Conservation (phyloP, 1,140 invertebrate genomes). For the Drosophila biarmipes region DNA sequence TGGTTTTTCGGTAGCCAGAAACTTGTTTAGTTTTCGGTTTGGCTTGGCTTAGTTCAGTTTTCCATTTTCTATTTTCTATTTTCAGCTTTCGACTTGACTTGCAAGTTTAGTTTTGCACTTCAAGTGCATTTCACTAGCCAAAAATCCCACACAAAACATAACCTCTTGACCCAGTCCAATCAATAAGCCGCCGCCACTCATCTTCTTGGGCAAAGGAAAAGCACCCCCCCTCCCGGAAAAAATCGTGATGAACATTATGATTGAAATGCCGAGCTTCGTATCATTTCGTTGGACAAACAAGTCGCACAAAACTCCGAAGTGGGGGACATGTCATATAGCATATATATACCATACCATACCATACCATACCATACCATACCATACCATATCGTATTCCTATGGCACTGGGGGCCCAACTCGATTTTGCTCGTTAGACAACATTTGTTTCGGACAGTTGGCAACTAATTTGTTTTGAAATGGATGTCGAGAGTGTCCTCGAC, state of each 20-base stretch:
- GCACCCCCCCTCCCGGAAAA: background rate
- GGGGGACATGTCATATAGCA: slow-evolving; percentile 23
- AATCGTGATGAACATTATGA: slow-evolving; percentile 41
- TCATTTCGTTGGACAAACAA: slow-evolving; percentile 28
- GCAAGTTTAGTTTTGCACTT: slow-evolving; percentile 37
- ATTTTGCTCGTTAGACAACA: slow-evolving; percentile 64
- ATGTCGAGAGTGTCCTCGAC: slow-evolving; percentile 42
- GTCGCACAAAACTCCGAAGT: background rate
- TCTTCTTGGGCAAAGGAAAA: slow-evolving; percentile 1
- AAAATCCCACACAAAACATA: slow-evolving; percentile 10
- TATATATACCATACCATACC: background rate
- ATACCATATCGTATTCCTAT: slow-evolving; percentile 16
- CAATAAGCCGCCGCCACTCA: slow-evolving; percentile 33
- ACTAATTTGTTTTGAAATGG: slow-evolving; percentile 75
- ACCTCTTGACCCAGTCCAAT: slow-evolving; percentile 76
- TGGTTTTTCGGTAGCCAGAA: slow-evolving; percentile 55
- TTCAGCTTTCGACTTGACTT: slow-evolving; percentile 20
- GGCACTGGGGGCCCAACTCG: slow-evolving; percentile 11
- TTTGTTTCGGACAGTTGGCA: slow-evolving; percentile 81
- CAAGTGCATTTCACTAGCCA: slow-evolving; percentile 47
- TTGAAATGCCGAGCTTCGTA: slow-evolving; percentile 61
- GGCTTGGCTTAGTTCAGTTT: slow-evolving; percentile 44
- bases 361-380: background rate
- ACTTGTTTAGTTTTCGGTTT: slow-evolving; percentile 66
- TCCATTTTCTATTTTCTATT: slow-evolving; percentile 11